These are phyloP conservation scores for Drosophila multiciliata DNA, from an alignment of 2,888 invertebrate genomes.

Conservation along the genomic window DNA sequence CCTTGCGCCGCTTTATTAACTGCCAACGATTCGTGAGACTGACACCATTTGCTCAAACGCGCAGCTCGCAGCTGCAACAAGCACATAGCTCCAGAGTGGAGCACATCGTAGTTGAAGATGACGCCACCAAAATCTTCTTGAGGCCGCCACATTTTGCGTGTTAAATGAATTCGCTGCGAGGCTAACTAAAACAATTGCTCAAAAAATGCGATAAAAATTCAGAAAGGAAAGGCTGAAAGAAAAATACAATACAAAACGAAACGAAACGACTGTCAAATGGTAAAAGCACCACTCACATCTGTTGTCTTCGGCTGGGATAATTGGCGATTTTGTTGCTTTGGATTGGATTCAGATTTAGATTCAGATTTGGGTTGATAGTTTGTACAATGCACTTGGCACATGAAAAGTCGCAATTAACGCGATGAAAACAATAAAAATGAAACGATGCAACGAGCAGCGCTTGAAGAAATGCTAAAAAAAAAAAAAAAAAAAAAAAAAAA, in stretches of 20 bases:
- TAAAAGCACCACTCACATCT: conserved; percentile 43
- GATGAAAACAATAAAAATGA: conserved; percentile 38
- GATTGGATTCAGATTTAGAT: conserved; percentile 21
- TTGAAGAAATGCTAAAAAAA: conserved; percentile 40
- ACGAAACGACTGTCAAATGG: conserved; percentile 18
- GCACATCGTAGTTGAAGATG: conserved; percentile 43
- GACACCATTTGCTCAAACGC: conserved; percentile 63
- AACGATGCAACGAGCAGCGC: conserved; percentile 23
- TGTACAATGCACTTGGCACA: conserved; percentile 66
- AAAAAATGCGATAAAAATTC: conserved; percentile 25
- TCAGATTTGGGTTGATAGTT: conserved; percentile 47
- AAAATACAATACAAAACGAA: conserved; percentile 8
- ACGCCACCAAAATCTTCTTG: conserved; percentile 47
- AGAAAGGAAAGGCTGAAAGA: conserved; percentile 1
- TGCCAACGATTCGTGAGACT: conserved; percentile 59
- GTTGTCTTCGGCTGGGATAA: conserved; percentile 19
- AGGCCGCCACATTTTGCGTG: conserved; percentile 52
- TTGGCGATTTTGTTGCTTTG: conserved; percentile 19
- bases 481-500: conserved; percentile 23
- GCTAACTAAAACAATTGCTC: conserved; percentile 68
- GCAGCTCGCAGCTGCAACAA: conserved; percentile 40
- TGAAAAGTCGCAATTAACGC: conserved; percentile 74
- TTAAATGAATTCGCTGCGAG: conserved; percentile 57
- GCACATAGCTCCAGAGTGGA: conserved; percentile 20
- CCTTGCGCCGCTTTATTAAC: conserved; percentile 57